A percentile compares a stretch with the other conserved stretches of the same genome.
Conservation (phyloP, 2,888 invertebrate genomes). For the Pterostichus madidus region DNA sequence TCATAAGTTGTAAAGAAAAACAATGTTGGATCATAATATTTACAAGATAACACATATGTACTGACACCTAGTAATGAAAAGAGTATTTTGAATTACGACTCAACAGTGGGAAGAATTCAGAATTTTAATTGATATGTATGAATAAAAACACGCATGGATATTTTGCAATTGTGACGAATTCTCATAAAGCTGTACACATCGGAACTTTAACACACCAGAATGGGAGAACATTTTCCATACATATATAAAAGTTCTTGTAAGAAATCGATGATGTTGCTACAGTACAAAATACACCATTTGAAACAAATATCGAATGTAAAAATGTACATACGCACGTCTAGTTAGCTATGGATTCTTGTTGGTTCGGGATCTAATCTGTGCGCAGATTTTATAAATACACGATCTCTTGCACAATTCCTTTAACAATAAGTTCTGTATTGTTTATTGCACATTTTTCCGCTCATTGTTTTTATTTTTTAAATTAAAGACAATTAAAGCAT, state of each 20-base stretch:
- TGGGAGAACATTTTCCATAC: constrained; percentile 56
- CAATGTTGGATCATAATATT: constrained; percentile 64
- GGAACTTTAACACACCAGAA: constrained; percentile 64
- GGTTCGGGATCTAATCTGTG: constrained; percentile 41
- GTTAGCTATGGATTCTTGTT: constrained; percentile 38
- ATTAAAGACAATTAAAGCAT: no score
- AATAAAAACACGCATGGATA: constrained; percentile 66
- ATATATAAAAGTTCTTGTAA: constrained; percentile 65
- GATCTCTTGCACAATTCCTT: constrained; percentile 4
- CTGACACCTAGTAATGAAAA: constrained; percentile 64
- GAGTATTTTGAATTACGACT: constrained; percentile 64
- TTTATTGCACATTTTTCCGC: no score
- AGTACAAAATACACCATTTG: constrained; percentile 53
- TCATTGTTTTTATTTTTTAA: no score
- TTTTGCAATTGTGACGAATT: constrained; percentile 61
- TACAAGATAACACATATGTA: constrained; percentile 64
- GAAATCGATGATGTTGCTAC: constrained; percentile 57
- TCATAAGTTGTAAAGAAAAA: constrained; percentile 65
- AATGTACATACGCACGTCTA: constrained; percentile 49
- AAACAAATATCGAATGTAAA: constrained; percentile 48
- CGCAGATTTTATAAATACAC: constrained; percentile 11
- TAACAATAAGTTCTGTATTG: not conserved
- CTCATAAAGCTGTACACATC: constrained; percentile 64
- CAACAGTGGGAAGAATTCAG: constrained; percentile 64
- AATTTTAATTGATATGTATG: constrained; percentile 66